Conservation (phyloP, 2,113 vertebrate genomes). For the Felis chaus region DNA sequence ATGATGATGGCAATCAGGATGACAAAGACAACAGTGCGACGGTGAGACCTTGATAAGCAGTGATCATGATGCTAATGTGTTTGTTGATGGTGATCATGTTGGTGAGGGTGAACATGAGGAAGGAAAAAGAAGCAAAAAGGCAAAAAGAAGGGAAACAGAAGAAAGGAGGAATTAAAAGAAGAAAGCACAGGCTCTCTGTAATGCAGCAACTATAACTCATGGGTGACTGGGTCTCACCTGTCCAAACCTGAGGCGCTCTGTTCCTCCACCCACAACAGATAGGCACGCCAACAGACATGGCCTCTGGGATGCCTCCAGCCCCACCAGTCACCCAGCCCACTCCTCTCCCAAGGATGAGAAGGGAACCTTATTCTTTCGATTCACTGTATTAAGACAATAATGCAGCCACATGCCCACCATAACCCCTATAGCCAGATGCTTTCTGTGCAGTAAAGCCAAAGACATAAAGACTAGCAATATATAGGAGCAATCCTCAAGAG, state of each 20-base stretch:
- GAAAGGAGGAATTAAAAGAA: neutral
- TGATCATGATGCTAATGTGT: fast-evolving
- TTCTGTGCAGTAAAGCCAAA: neutral
- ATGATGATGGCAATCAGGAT: fast-evolving
- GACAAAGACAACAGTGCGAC: too few species aligned
- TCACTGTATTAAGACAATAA: neutral
- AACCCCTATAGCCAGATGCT: neutral
- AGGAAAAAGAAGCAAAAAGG: neutral
- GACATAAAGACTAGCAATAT: neutral
- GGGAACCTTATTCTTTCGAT: neutral
- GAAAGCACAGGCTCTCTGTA: neutral
- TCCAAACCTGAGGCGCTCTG: neutral
- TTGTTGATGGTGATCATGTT: neutral
- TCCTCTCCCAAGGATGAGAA: neutral
- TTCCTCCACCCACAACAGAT: neutral
- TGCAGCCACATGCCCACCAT: neutral
- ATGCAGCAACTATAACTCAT: neutral
- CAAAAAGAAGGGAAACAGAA: neutral
- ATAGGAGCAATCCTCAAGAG: neutral
- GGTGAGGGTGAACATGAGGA: neutral
- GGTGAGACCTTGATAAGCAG: neutral
- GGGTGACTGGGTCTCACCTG: neutral
- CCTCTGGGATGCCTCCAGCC: too few species aligned
- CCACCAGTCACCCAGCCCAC: fast-evolving
- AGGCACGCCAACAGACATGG: fast-evolving